Evolutionary conservation across 1,140 invertebrate genomes (phyloP), one percentile per base, ranked within the genome.

Genomic region (Hermetia illucens): DNA sequence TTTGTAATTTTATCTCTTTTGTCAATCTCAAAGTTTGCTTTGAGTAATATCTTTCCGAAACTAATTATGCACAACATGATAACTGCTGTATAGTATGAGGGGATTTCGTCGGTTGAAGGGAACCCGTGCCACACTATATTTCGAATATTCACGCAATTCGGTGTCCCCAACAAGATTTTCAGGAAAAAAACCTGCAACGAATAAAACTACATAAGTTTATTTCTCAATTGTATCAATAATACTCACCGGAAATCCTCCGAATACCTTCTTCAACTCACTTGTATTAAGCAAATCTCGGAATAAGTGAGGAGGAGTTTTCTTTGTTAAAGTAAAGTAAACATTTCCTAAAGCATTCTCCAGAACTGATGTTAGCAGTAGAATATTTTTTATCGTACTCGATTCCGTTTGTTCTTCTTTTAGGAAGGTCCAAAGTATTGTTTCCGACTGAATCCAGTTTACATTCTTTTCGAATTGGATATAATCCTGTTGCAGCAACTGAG

Each of bases 101-200:
- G 44, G 37, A 46, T 40, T 21, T 47, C 40, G 3, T 22, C 5
- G 15, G 40, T 32, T 10, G 34, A 21, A 12, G 41, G 38, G 34
- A 47, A 47, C 2, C 46, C 46, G 41, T 47, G 46, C 46, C 46
- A 47, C 2, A 40, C 34, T 15, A 47, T 41, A 40, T 47, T 47
- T 8, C 46, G 33, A 12, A 47, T n/a, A 41, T 47, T 47, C 4
- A 44, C 34, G 3, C 38, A 35, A 27, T 47, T 39, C 17, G 46
- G 37, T 15, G 43, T 39, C 2, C 46, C 46, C 32, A 45, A 16
- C 15, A 47, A 13, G 13, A 47, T 36, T 44, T 38, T 34, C 2
- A 45, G 17, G n/a, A 47, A 36, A 8, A 36, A 39, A 12, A 47
- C 36, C 43, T 47, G 18, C 12, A 20, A 18, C 32, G 38, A 33